Base-by-base conservation (phyloP, 2,888 invertebrate genomes). In the Cyclophora albipunctata region DNA sequence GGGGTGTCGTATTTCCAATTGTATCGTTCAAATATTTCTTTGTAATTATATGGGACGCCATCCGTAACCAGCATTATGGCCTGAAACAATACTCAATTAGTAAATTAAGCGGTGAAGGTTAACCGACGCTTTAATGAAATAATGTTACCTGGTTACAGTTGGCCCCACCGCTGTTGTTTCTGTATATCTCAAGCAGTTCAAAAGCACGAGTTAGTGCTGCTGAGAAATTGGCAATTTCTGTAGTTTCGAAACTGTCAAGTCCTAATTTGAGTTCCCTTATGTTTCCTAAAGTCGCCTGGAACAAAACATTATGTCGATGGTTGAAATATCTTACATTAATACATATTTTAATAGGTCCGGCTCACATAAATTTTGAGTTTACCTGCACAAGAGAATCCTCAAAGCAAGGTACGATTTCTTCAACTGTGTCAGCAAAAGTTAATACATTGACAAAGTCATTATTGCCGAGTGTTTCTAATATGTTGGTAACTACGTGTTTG, bases 11-110 rank as follows among this genome's bases (percentile, higher is more conserved):
- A 86, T 60, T 87, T 86, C 95, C 96, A 96, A 81, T 98, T 99
- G 86, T 95, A 96, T 60, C 91, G 90, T 71, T 96, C 92, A 81
- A 99, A 99, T 51, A 98, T 93, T 69, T 97, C 95, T 75, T 96
- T 94, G 84, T 94, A 98, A 73, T 95, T 96, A 72, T 97, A 96
- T 45, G 98, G 98, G 7, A 98, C 97, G 34, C 99, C 99, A 81
- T 99, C 99, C n/a, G 99, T 98, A 64, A 99, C 93, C 63, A 99
- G 87, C 98, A 99, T 98, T 69, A 99, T 98, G 37, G 98, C 98
- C 89, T 98, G 95, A 3, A 72, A 70, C 34, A 42, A 54, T 37
- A 5, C 5, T 37, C 37, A 5, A 37, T 37, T 5, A 20, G 41
- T 54, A 41, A 20, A 50, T 41, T 4, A 34, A 46, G 40, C 48